Base-by-base conservation (phyloP, 2,888 invertebrate species). In the Drosophila testacea region DNA sequence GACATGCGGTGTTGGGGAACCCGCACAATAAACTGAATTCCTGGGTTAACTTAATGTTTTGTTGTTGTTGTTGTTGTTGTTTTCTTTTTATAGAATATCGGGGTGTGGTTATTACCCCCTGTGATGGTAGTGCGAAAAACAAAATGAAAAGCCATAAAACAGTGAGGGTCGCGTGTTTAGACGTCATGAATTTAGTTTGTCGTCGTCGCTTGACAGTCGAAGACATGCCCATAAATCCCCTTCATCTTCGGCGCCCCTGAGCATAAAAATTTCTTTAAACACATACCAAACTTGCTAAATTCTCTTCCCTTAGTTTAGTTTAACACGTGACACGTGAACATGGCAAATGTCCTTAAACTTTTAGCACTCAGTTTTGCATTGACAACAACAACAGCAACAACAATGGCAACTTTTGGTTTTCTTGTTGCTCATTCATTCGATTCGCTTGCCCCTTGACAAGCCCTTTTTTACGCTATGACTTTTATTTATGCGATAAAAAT, bases 401-500 rank as follows among this genome's bases (percentile, higher is more conserved):
- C 39, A 54, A 42, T 11, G 42, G 4, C 32, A 55, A 38, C 61
- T 63, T 66, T 51, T 34, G 47, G 51, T 52, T 47, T 52, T 47
- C 30, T 54, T 83, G 50, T 62, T 69, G 54, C 51, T 72, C 62
- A 74, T 66, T 75, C 69, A 30, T 63, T 75, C 69, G 13, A 73
- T 60, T 73, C 57, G 54, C 16, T 44, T 52, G 38, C 52, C 16
- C 66, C 48, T 34, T 75, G 83, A 89, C 83, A 89, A 89, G 89
- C 89, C 83, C 83, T 84, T 83, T 86, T 89, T 77, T 71, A 63
- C 71, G 69, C 70, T 55, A 32, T 61, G 57, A 84, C 77, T 88
- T 82, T 82, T 88, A 85, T 88, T 89, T 82, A 82, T 89, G 86
- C 88, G 88, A 84, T 88, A 89, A 85, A 84, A 84, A 85, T 85